Conservation (phyloP, 1,140 invertebrate species). For the Rhagoletis pomonella region DNA sequence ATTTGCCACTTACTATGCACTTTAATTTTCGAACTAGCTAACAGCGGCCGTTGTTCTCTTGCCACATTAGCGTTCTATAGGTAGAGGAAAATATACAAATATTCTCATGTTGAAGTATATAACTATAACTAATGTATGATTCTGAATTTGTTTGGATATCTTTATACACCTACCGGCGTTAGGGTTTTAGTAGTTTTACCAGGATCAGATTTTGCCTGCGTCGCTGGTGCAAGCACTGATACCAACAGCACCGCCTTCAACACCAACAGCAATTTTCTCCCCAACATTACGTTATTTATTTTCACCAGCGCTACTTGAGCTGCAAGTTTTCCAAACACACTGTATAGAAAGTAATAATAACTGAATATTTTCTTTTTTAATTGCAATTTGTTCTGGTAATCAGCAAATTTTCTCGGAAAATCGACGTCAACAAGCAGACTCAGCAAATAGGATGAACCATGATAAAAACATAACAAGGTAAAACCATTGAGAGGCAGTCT, state of each 20-base stretch:
- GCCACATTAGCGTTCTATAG: constrained; percentile 58
- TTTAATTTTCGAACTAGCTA: constrained; percentile 66
- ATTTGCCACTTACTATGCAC: constrained; percentile 64
- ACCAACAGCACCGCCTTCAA: background rate
- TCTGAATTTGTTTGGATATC: background rate
- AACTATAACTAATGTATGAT: constrained; percentile 48
- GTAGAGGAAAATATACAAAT: background rate
- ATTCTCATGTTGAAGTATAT: background rate
- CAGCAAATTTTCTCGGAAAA: constrained; percentile 41
- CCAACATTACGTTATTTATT: constrained; percentile 10
- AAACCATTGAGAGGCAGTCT: no score
- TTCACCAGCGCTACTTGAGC: background rate
- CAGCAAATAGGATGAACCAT: constrained; percentile 2
- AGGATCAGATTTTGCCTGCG: constrained; percentile 63
- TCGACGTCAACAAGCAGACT: constrained; percentile 50
- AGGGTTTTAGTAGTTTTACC: constrained; percentile 65
- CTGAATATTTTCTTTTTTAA: background rate
- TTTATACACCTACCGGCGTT: constrained; percentile 60
- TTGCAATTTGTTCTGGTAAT: background rate
- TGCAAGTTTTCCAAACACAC: no score
- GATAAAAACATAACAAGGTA: no score
- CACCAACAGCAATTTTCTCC: background rate
- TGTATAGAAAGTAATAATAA: constrained; percentile 3
- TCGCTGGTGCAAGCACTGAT: background rate
- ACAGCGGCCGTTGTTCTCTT: constrained; percentile 65